Base-by-base conservation (phyloP, 1,140 invertebrate species). In the Gryon sp. region DNA sequence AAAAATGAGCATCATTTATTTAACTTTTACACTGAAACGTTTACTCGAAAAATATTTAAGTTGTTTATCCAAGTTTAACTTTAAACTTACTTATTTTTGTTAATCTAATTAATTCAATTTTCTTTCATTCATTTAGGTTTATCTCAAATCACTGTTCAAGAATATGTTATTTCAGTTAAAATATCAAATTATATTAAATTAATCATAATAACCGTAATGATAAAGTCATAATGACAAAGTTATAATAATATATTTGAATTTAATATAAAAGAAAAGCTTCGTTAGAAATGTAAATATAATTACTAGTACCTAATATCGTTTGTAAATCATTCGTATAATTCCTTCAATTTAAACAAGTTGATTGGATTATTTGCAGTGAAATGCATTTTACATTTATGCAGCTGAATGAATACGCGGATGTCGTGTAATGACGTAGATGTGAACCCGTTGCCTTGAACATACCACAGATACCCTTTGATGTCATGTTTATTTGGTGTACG, bases 381-480 rank as follows among this genome's bases (percentile, higher is more conserved):
- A 53, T 52, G 66, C 63, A 60, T 69, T 76, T 76, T 65, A 70
- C 74, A 63, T 76, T 66, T 52, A 63, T 70, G 43, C 52, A 76
- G 65, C 45, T 38, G 45, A 66, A 76, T 70, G 60, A 76, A 65
- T 65, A 72, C 53, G 60, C 60, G 62, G 66, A 72, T 68, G 68
- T 77, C 66, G 74, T 66, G 38, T 50, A 78, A 73, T 72, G 68
- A 78, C 68, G 76, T 73, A 73, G 76, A 78, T 78, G 57, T 26
- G 70, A 19, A 60, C 40, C 55, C 63, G 57, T 74, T 69, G 59
- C 76, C 76, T 78, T 78, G 69, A 74, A 78, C 69, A 78, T 74
- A 78, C 75, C 75, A 78, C 68, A 57, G 68, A 72, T 73, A 69
- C 69, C 76, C 69, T 78, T 78, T 73, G 66, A 77, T 77, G 75